Conservation (phyloP, 2,113 vertebrate genomes). For the Strix aluco region DNA sequence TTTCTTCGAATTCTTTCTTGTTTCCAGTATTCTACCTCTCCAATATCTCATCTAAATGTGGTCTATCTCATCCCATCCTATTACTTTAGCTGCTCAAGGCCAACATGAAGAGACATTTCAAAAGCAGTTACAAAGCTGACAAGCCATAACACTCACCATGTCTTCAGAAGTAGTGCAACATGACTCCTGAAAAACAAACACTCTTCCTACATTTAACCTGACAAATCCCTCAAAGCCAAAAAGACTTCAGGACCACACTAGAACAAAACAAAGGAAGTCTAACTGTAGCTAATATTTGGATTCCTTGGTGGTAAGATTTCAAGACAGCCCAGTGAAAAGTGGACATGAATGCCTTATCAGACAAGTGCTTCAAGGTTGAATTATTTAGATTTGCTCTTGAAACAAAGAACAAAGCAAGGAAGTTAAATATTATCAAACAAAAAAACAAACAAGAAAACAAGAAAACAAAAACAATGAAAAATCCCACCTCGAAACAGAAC, state of each 20-base stretch:
- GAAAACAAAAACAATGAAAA: background rate
- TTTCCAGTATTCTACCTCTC: background rate
- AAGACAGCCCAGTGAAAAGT: background rate
- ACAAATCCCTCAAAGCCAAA: background rate
- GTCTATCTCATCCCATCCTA: background rate
- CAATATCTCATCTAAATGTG: background rate
- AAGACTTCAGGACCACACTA: background rate
- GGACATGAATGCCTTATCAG: background rate
- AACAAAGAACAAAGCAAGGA: background rate
- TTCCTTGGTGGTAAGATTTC: background rate
- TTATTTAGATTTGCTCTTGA: constrained; percentile 13
- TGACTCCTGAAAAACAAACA: background rate
- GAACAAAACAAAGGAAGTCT: background rate
- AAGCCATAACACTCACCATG: background rate
- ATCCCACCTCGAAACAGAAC: background rate
- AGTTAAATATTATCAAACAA: background rate
- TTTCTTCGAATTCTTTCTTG: background rate
- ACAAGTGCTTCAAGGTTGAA: background rate
- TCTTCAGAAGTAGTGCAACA: background rate
- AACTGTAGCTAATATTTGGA: background rate
- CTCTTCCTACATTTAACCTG: background rate
- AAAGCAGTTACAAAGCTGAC: background rate
- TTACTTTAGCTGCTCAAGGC: background rate
- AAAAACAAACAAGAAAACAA: background rate
- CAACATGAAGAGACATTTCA: background rate